Conservation (phyloP, 1,140 invertebrate species). For the Drosophila nebulosa region DNA sequence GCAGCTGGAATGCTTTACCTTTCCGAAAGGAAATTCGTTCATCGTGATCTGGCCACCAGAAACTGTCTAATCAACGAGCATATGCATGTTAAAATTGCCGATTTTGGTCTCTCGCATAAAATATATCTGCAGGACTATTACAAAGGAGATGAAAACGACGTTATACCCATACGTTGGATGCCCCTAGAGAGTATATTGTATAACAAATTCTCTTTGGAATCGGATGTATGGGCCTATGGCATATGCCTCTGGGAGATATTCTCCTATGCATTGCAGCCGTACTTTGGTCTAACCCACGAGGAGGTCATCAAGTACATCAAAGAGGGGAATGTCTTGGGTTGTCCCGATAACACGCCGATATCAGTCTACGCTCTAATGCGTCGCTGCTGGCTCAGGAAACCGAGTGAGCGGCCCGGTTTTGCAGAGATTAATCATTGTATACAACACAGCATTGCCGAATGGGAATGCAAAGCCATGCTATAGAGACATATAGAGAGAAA, state of each 20-base stretch:
- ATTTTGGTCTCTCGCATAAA: constrained; percentile 96
- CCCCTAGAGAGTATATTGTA: constrained; percentile 96
- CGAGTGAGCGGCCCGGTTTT: constrained; percentile 92
- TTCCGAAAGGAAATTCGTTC: constrained; percentile 96
- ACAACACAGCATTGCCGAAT: constrained; percentile 76
- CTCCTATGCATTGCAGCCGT: constrained; percentile 95
- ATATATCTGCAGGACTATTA: constrained; percentile 96
- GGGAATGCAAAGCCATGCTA: constrained; percentile 74
- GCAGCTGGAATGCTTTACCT: constrained; percentile 97
- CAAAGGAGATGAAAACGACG: constrained; percentile 95
- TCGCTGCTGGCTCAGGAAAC: constrained; percentile 94
- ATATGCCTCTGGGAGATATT: constrained; percentile 97
- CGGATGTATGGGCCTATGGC: constrained; percentile 96
- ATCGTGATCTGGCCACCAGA: constrained; percentile 96
- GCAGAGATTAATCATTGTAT: constrained; percentile 79
- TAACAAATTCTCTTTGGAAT: constrained; percentile 96
- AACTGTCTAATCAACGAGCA: constrained; percentile 97
- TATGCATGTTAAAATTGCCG: constrained; percentile 97
- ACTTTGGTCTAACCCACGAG: constrained; percentile 97
- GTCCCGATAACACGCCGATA: constrained; percentile 94
- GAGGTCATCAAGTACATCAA: constrained; percentile 96
- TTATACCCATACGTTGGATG: constrained; percentile 97
- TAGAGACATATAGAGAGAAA: constrained; percentile 19
- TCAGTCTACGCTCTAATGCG: constrained; percentile 96
- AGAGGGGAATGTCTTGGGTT: constrained; percentile 92